These are phyloP conservation scores for Pipistrellus pipistrellus DNA, from an alignment of 2,797 vertebrate genomes.

Conservation along the genomic window DNA sequence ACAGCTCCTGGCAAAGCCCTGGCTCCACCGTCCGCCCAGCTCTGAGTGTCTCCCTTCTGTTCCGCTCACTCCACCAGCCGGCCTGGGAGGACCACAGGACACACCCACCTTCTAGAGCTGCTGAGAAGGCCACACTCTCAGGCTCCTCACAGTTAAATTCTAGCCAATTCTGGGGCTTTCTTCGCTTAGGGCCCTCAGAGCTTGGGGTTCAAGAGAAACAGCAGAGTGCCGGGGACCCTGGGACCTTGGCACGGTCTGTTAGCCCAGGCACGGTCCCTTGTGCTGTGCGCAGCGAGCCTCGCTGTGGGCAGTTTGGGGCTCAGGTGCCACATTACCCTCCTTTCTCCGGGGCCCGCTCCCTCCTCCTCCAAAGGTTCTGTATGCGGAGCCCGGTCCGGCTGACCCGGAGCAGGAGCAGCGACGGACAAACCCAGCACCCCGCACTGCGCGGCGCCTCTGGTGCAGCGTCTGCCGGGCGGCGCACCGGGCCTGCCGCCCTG, in stretches of 20 bases:
- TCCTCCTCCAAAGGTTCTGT: constrained; percentile 83
- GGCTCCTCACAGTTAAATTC: constrained; percentile 10
- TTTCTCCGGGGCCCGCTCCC: constrained; percentile 13
- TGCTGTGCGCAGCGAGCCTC: constrained; percentile 24
- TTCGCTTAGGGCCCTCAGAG: constrained; percentile 12
- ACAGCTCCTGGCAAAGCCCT: constrained; percentile 16
- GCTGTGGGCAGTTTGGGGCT: not conserved
- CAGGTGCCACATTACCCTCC: not conserved
- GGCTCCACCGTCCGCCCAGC: not conserved
- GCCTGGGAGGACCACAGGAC: not conserved
- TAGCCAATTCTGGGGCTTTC: not conserved
- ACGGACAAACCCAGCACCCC: too few species aligned
- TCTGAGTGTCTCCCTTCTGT: not conserved
- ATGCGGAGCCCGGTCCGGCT: not conserved
- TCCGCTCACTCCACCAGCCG: not conserved
- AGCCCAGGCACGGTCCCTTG: not conserved
- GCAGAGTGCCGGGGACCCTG: not conserved
- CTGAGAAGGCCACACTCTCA: not conserved
- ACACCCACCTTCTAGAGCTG: constrained; percentile 43
- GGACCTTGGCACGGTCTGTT: not conserved
- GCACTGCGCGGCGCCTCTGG: constrained; percentile 70
- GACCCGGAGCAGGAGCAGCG: constrained; percentile 86
- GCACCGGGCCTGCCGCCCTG: not conserved
- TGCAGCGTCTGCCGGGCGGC: constrained; percentile 86
- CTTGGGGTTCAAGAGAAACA: constrained; percentile 4